Percentiles rank a stretch among this genome's conserved stretches.
These are phyloP conservation scores for Hypothenemus hampei DNA, from an alignment of 1,140 invertebrate genomes.

Conservation along the genomic window DNA sequence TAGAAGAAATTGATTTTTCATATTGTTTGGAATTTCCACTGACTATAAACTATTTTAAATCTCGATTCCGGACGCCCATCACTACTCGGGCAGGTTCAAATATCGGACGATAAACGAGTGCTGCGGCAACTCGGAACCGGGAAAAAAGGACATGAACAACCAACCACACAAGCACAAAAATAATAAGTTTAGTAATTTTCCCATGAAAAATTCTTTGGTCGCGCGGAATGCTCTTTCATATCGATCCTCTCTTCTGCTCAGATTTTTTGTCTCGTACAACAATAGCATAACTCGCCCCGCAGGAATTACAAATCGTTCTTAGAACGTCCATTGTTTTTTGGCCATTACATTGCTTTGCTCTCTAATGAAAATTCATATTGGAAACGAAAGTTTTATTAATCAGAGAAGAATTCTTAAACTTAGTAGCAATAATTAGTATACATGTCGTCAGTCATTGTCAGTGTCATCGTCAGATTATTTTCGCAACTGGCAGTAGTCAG, in stretches of 20 bases:
- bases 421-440: no score
- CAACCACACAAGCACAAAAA: conserved; percentile 18
- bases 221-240: conserved; percentile 20
- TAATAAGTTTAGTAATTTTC: conserved; percentile 22
- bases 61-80: background rate
- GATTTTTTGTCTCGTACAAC: no score
- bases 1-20: background rate
- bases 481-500: no score
- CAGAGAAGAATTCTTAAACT: no score
- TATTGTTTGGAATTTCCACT: background rate
- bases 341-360: no score
- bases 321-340: no score
- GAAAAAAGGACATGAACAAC: conserved; percentile 18
- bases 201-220: conserved; percentile 19
- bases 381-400: no score
- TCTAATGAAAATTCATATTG: no score
- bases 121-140: conserved; percentile 6
- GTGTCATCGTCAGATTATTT: no score
- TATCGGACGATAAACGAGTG: conserved; percentile 7
- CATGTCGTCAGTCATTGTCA: no score
- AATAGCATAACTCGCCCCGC: no score
- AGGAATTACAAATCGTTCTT: background rate
- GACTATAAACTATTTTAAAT: background rate
- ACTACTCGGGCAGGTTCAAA: background rate
- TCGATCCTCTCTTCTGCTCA: conserved; percentile 13